Conservation (phyloP, 1,140 invertebrate species). For the Trachelipus rathkii region DNA sequence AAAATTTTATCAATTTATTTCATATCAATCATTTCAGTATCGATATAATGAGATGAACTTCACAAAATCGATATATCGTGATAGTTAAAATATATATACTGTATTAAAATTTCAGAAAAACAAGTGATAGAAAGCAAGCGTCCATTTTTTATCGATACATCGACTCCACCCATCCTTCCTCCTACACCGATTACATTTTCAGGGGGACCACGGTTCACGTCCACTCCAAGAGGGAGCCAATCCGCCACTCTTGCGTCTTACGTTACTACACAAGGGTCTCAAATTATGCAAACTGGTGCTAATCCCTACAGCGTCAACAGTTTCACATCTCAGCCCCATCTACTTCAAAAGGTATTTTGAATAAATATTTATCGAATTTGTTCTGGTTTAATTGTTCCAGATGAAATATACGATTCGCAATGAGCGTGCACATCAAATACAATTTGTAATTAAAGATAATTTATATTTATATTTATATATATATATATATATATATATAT, state of each 20-base stretch:
- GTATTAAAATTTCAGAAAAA: conserved; percentile 33
- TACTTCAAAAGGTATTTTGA: conserved; percentile 37
- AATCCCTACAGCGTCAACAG: conserved; percentile 43
- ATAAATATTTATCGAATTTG: background rate
- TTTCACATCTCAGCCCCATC: conserved; percentile 43
- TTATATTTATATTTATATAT: background rate
- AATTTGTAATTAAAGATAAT: background rate
- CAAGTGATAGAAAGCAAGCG: conserved; percentile 33
- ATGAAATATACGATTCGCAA: background rate
- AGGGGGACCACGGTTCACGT: conserved; percentile 17
- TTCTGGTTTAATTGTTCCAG: background rate
- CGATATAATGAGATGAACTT: too few species aligned
- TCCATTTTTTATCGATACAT: conserved; percentile 43
- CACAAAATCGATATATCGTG: too few species aligned
- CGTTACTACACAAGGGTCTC: conserved; percentile 22
- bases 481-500: background rate
- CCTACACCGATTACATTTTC: background rate
- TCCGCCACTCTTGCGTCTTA: conserved; percentile 32
- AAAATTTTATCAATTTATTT: too few species aligned
- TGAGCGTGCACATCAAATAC: background rate
- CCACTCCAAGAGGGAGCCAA: conserved; percentile 27
- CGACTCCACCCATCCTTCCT: background rate
- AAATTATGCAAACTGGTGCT: background rate
- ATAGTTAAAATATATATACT: too few species aligned
- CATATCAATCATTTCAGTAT: too few species aligned